These are phyloP conservation scores for Candoia aspera DNA, from an alignment of 2,113 vertebrate species.

Conservation along the genomic window DNA sequence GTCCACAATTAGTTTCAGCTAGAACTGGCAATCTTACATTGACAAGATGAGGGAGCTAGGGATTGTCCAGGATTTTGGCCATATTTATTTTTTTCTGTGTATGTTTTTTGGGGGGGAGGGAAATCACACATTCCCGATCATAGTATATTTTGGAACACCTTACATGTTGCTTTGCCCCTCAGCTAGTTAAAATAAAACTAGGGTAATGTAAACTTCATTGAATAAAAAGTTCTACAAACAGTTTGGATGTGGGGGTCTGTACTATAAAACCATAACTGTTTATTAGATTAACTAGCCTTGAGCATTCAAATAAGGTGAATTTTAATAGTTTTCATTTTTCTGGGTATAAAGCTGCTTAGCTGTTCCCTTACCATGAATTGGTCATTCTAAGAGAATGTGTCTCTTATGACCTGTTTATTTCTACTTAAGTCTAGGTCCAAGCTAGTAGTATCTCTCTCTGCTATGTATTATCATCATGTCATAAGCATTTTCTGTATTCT, in stretches of 20 bases:
- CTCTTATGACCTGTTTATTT: neutral
- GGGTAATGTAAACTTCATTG: neutral
- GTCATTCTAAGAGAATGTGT: neutral
- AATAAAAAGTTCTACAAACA: neutral
- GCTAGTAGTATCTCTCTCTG: neutral
- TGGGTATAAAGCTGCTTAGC: neutral
- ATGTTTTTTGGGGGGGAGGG: neutral
- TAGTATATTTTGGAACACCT: neutral
- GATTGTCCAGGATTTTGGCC: neutral
- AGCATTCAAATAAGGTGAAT: neutral
- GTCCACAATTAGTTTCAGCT: neutral
- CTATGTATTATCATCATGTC: neutral
- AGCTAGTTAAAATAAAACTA: neutral
- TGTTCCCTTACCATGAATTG: conserved; percentile 5
- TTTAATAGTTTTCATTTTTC: conserved; percentile 1
- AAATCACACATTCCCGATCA: neutral
- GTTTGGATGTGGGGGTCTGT: neutral
- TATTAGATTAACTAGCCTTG: conserved; percentile 14
- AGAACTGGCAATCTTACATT: neutral
- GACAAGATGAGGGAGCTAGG: neutral
- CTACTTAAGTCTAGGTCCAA: neutral
- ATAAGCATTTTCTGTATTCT: neutral
- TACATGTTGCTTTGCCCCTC: neutral
- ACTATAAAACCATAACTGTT: neutral
- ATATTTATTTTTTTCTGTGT: neutral